Evolutionary conservation across 2,888 invertebrate genomes (phyloP).

Genomic region (Thecophora atra): DNA sequence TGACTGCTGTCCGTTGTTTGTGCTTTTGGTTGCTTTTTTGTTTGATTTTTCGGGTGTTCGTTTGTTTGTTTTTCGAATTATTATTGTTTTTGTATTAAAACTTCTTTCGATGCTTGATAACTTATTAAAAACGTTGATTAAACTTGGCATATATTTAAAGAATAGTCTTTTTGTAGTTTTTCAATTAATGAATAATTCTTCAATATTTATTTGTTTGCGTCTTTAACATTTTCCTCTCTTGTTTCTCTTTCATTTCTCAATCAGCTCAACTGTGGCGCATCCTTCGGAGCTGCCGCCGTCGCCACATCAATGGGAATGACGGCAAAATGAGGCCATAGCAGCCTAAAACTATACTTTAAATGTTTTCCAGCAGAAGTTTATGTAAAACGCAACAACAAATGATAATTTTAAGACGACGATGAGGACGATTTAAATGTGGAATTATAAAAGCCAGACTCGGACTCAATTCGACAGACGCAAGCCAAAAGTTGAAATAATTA

Average conservation of each 20-base stretch:
- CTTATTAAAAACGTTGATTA: too few relatives aligned
- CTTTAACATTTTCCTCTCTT: neutral
- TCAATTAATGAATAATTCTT: constrained; percentile 7
- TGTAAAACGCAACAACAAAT: constrained; percentile 17
- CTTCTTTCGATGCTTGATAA: too few relatives aligned
- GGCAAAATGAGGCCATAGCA: constrained; percentile 69
- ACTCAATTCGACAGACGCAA: too few relatives aligned
- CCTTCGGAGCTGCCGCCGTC: constrained; percentile 98
- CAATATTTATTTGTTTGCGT: constrained; percentile 33
- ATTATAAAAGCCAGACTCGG: too few relatives aligned
- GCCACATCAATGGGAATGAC: constrained; percentile 98
- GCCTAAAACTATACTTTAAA: constrained; percentile 63
- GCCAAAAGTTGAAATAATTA: too few relatives aligned
- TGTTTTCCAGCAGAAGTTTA: constrained; percentile 45
- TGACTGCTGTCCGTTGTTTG: constrained; percentile 12
- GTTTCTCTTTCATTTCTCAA: constrained; percentile 32
- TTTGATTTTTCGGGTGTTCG: neutral
- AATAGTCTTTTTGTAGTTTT: neutral
- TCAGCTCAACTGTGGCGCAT: constrained; percentile 96
- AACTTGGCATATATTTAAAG: too few relatives aligned
- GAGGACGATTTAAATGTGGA: too few relatives aligned
- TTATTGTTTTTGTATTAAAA: too few relatives aligned
- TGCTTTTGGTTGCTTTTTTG: constrained; percentile 3
- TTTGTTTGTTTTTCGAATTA: neutral
- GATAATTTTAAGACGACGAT: neutral